A percentile compares a stretch with the other conserved stretches of the same genome.
phyloP scores from a whole-genome alignment of 2,888 invertebrate genomes.

The Antheraea assamensis region DNA sequence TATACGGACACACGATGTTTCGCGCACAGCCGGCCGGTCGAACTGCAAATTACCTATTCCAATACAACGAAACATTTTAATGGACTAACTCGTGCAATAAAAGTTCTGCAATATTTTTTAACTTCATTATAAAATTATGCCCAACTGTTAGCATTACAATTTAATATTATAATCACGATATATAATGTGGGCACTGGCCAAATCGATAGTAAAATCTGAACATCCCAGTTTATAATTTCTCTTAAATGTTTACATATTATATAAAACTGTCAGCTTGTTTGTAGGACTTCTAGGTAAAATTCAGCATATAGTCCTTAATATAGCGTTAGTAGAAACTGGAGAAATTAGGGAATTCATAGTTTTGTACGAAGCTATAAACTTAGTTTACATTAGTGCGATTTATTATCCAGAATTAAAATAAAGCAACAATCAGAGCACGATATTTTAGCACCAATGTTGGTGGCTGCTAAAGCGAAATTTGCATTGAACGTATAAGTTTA shows the following conservation, averaged over 20 bases:
- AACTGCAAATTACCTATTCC: conserved; percentile 11
- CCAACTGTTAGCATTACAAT: background rate
- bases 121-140: background rate
- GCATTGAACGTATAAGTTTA: too few species aligned
- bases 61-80: background rate
- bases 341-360: too few species aligned
- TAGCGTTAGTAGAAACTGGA: too few species aligned
- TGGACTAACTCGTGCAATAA: background rate
- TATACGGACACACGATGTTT: conserved; percentile 34
- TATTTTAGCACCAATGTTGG: too few species aligned
- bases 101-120: background rate
- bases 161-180: too few species aligned
- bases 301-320: too few species aligned
- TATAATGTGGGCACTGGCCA: background rate
- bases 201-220: background rate
- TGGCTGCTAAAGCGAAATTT: too few species aligned
- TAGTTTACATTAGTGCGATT: too few species aligned
- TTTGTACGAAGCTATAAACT: too few species aligned
- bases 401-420: too few species aligned
- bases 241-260: background rate
- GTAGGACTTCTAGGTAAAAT: too few species aligned
- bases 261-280: background rate
- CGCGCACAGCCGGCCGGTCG: conserved; percentile 32
- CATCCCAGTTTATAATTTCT: background rate
- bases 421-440: too few species aligned